Percentiles rank a stretch among this genome's conserved stretches.
These are phyloP conservation scores for Fukomys damarensis DNA, from an alignment of 2,113 vertebrate species.

Conservation along the genomic window DNA sequence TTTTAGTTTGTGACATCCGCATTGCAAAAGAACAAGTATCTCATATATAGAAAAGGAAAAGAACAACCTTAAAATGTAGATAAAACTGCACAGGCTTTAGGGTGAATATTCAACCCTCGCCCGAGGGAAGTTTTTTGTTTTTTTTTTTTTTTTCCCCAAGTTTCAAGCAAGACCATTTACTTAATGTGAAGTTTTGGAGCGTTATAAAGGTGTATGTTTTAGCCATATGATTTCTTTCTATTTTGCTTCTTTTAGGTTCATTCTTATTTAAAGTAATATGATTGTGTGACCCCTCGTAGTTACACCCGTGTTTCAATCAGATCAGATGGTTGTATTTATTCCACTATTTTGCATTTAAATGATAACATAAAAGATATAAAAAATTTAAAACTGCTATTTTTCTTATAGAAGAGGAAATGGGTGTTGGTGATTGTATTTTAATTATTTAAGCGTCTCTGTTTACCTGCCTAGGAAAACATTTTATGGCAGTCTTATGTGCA, in stretches of 20 bases:
- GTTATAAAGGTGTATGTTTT: conserved; percentile 89
- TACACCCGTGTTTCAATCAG: conserved; percentile 93
- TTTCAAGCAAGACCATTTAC: conserved; percentile 87
- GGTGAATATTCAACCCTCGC: conserved; percentile 85
- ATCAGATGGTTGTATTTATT: conserved; percentile 96
- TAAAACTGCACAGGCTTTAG: conserved; percentile 82
- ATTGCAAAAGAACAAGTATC: conserved; percentile 83
- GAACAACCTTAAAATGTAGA: conserved; percentile 71
- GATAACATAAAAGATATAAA: conserved; percentile 92
- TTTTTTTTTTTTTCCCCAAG: conserved; percentile 27
- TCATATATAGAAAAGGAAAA: conserved; percentile 76
- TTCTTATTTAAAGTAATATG: conserved; percentile 95
- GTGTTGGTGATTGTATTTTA: conserved; percentile 94
- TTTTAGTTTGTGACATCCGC: conserved; percentile 82
- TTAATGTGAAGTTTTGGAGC: conserved; percentile 88
- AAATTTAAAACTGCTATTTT: conserved; percentile 96
- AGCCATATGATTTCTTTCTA: conserved; percentile 84
- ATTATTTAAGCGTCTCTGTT: conserved; percentile 94
- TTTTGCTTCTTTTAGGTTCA: conserved; percentile 87
- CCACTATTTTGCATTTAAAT: conserved; percentile 94
- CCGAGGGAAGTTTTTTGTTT: conserved; percentile 85
- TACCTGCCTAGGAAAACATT: conserved; percentile 93
- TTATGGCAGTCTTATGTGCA: conserved; percentile 91
- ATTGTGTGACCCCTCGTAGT: conserved; percentile 91
- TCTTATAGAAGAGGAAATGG: conserved; percentile 92